These are phyloP conservation scores for Sinonovacula constricta DNA, from an alignment of 1,140 invertebrate genomes.

Conservation along the genomic window DNA sequence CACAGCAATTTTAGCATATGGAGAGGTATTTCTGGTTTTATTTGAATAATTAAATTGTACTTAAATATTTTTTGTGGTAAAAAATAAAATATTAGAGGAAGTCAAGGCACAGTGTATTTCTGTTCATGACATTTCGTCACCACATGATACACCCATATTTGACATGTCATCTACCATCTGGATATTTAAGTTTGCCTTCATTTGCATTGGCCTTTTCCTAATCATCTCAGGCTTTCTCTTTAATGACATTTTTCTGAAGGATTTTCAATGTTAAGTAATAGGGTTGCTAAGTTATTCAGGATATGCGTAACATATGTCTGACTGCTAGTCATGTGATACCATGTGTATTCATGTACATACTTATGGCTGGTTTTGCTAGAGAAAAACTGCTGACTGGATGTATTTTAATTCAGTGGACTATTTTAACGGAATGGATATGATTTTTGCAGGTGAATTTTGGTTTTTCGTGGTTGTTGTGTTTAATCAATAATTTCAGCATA, in stretches of 20 bases:
- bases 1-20: slow-evolving; percentile 68
- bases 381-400: slow-evolving; percentile 48
- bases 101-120: slow-evolving; percentile 24
- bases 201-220: neutral
- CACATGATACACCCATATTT: slow-evolving; percentile 33
- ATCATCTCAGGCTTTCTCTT: neutral
- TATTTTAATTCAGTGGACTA: neutral
- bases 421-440: slow-evolving; percentile 26
- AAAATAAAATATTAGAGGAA: no score
- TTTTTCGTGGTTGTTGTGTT: neutral
- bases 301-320: slow-evolving; percentile 38
- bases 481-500: slow-evolving; percentile 35
- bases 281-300: slow-evolving; percentile 48
- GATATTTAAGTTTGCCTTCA: neutral
- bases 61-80: no score
- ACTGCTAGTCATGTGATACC: slow-evolving; percentile 46
- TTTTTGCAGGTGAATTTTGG: slow-evolving; percentile 36
- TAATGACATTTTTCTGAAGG: neutral
- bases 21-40: slow-evolving; percentile 66
- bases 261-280: neutral
- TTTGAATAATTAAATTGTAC: slow-evolving; percentile 26
- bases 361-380: slow-evolving; percentile 21
- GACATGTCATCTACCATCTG: slow-evolving; percentile 39
- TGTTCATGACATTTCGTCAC: slow-evolving; percentile 12
- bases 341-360: slow-evolving; percentile 34